These are phyloP conservation scores for Clarias gariepinus DNA, from an alignment of 2,113 vertebrate genomes.

Conservation along the genomic window DNA sequence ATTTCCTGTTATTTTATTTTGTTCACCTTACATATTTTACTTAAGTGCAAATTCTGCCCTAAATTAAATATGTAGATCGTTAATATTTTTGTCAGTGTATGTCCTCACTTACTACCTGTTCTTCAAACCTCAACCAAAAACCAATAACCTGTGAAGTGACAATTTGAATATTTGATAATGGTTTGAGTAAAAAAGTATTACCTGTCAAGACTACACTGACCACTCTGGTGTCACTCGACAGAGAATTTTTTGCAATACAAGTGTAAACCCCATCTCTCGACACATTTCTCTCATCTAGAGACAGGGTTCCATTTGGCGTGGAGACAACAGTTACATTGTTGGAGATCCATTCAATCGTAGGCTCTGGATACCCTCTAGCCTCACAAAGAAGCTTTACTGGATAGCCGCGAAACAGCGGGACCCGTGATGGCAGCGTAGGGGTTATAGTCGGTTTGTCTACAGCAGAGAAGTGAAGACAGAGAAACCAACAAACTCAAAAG, in stretches of 20 bases:
- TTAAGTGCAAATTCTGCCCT: no score
- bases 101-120: neutral
- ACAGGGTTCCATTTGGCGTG: no score
- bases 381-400: conserved; percentile 62
- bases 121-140: neutral
- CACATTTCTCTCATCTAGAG: no score
- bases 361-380: conserved; percentile 65
- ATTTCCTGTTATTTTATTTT: no score
- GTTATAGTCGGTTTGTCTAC: conserved; percentile 67
- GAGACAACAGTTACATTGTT: no score
- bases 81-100: no score
- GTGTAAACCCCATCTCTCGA: conserved; percentile 55
- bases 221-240: neutral
- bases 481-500: neutral
- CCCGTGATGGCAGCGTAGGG: conserved; percentile 47
- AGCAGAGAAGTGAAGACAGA: conserved; percentile 4
- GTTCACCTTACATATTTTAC: no score
- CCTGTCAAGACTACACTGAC: conserved; percentile 69
- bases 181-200: conserved; percentile 45
- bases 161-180: neutral
- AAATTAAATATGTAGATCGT: no score
- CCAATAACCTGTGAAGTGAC: neutral
- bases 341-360: conserved; percentile 62
- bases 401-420: conserved; percentile 68
- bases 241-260: conserved; percentile 63